phyloP scores from a whole-genome alignment of 2,888 invertebrate species.

The Ophion slaviceki region DNA sequence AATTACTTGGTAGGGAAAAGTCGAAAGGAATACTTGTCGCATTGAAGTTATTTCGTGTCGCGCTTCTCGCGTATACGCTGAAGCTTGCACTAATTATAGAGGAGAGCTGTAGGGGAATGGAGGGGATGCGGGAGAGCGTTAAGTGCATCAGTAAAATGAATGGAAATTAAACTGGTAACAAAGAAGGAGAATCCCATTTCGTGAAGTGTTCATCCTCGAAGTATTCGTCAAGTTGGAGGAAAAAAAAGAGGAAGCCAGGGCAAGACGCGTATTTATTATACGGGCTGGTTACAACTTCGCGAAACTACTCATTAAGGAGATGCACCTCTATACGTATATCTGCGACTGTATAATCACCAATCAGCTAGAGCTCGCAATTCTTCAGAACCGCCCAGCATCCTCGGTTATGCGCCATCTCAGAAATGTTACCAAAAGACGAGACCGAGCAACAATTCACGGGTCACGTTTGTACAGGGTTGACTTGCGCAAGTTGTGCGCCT shows the following conservation, averaged over 20 bases:
- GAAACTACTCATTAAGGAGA: slow-evolving; percentile 41
- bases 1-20: slow-evolving; percentile 19
- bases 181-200: slow-evolving; percentile 23
- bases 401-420: background rate
- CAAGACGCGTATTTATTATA: slow-evolving; percentile 27
- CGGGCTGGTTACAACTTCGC: slow-evolving; percentile 35
- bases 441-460: slow-evolving; percentile 10
- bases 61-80: slow-evolving; percentile 3
- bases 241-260: background rate
- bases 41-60: slow-evolving; percentile 50
- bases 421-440: slow-evolving; percentile 13
- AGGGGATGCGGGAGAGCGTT: background rate
- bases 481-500: too few species aligned
- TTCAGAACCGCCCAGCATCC: background rate
- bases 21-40: slow-evolving; percentile 26
- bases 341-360: slow-evolving; percentile 33
- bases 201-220: slow-evolving; percentile 34
- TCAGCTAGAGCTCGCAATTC: slow-evolving; percentile 35
- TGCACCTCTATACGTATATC: background rate
- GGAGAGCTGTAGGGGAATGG: background rate
- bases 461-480: background rate
- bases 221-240: slow-evolving; percentile 27
- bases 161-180: slow-evolving; percentile 26
- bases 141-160: slow-evolving; percentile 35
- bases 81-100: slow-evolving; percentile 45